Base-by-base conservation (phyloP, 2,888 invertebrate species). In the Scelioninae gen. 2 region DNA sequence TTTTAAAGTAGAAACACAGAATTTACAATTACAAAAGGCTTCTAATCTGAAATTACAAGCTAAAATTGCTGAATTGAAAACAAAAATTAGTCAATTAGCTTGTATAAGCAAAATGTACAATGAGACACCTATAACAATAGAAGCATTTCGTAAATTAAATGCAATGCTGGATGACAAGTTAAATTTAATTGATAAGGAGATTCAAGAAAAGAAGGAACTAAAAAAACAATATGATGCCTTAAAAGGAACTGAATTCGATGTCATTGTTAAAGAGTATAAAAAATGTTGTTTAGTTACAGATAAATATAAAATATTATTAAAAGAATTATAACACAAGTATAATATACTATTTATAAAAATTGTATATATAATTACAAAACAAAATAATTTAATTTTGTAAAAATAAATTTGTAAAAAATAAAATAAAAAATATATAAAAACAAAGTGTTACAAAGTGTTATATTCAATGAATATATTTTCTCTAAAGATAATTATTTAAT, bases 81-180 rank as follows among this genome's bases (percentile, higher is more conserved):
- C 83, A 13, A 83, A 84, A 53, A 81, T 87, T 50, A 83, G 84
- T 61, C 79, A 81, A 53, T 75, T 87, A 39, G 82, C 83, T 52
- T 83, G 85, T 22, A 79, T 83, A 31, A 77, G 85, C n/a, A 85
- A 84, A 72, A 85, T 88, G 82, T 88, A 86, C 64, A 85, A 81
- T 22, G 88, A 88, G 79, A 85, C 85, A 2, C 82, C 84, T 16
- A 75, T 77, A 43, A 87, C 88, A 0, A 53, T 86, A 13, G 80
- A 84, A 55, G 87, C 88, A 11, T 88, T 87, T 67, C 81, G 77
- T 70, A 83, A 82, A 65, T 70, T 88, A 31, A 81, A 85, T 45
- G 77, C 78, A n/a, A 83, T 81, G 55, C 74, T 88, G 22, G 84
- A 86, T 72, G 79, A 85, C 2, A 85, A 87, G 75, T 82, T 87